Evolutionary conservation across 2,113 vertebrate genomes (phyloP).

Genomic region (Epinephelus moara): DNA sequence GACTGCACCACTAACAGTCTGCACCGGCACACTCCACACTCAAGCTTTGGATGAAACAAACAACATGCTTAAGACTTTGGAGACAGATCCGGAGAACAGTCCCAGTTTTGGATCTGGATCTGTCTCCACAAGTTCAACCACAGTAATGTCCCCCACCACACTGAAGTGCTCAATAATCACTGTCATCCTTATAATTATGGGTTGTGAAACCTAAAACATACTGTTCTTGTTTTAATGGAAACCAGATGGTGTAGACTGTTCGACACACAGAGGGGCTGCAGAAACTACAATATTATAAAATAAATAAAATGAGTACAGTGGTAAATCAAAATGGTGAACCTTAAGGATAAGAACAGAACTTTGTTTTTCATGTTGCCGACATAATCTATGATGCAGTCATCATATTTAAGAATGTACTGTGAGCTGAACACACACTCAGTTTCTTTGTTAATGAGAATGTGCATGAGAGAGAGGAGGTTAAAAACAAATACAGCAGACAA

Average conservation of each 20-base stretch:
- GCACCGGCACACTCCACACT: not conserved
- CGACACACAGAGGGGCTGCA: not conserved
- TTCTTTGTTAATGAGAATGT: not conserved
- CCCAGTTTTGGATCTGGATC: slow-evolving; percentile 15
- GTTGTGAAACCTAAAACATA: slow-evolving; percentile 50
- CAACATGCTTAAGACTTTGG: not conserved
- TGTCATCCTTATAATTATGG: slow-evolving; percentile 61
- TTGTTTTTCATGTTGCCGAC: not conserved
- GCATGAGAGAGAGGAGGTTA: not conserved
- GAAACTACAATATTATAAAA: not conserved
- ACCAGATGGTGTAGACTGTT: slow-evolving; percentile 26
- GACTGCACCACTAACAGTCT: slow-evolving; percentile 16
- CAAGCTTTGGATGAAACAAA: not conserved
- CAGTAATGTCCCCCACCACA: slow-evolving; percentile 28
- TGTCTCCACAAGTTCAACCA: slow-evolving; percentile 44
- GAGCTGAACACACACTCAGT: no score
- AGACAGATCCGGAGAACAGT: slow-evolving; percentile 31
- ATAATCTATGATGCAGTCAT: not conserved
- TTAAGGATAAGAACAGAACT: not conserved
- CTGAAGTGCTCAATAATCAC: slow-evolving; percentile 35
- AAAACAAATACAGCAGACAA: not conserved
- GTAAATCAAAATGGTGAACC: not conserved
- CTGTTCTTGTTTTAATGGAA: slow-evolving; percentile 44
- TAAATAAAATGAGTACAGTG: not conserved
- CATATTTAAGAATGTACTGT: not conserved